Evolutionary conservation across 2,113 vertebrate species (phyloP).

Genomic region (Lutjanus erythropterus): DNA sequence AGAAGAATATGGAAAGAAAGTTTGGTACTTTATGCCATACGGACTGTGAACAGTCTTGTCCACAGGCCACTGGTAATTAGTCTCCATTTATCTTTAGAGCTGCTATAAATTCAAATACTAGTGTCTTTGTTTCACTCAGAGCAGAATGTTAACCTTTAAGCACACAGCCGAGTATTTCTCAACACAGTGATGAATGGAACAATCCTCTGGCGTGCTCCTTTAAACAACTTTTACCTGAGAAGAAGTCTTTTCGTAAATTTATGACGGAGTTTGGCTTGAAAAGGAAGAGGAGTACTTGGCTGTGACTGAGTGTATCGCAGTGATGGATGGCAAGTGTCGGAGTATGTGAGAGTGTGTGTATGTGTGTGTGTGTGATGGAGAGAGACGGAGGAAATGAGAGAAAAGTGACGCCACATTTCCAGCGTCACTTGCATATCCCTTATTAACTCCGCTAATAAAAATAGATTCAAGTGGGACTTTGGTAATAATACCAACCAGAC

Average conservation of each 20-base stretch:
- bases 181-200: background rate
- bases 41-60: background rate
- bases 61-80: background rate
- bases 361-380: constrained; percentile 4
- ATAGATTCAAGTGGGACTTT: constrained; percentile 51
- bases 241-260: background rate
- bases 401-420: constrained; percentile 35
- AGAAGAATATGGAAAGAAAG: background rate
- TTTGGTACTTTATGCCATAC: too few relatives aligned
- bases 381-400: constrained; percentile 36
- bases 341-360: background rate
- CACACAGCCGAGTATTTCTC: background rate
- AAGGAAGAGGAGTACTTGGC: background rate
- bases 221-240: background rate
- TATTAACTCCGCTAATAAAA: constrained; percentile 63
- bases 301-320: background rate
- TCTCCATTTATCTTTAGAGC: background rate
- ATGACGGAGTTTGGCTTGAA: background rate
- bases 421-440: constrained; percentile 19
- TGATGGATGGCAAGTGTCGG: background rate
- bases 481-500: constrained; percentile 39
- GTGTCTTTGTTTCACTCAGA: background rate
- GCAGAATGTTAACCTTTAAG: background rate
- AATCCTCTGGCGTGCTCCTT: background rate
- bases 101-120: background rate